phyloP scores from a whole-genome alignment of 2,888 invertebrate genomes.

The Orthonychiurus folsomi region DNA sequence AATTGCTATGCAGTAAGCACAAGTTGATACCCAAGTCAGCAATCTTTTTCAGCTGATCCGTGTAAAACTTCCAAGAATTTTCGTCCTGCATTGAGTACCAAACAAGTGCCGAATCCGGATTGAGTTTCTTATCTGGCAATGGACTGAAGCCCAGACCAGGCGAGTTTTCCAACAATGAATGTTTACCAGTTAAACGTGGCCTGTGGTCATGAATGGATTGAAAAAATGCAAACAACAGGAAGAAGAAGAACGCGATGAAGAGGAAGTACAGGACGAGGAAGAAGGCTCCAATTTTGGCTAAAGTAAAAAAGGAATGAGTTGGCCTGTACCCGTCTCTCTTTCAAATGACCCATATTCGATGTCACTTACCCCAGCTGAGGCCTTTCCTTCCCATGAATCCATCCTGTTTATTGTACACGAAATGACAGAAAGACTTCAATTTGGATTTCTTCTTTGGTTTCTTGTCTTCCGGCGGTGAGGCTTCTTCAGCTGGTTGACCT shows the following conservation, averaged over 20 bases:
- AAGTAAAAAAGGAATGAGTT: conserved; percentile 7
- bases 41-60: neutral
- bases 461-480: too few species aligned
- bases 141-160: conserved; percentile 93
- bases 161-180: conserved; percentile 82
- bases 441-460: neutral
- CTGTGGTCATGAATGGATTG: conserved; percentile 73
- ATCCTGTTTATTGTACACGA: neutral
- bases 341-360: too few species aligned
- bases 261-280: conserved; percentile 91
- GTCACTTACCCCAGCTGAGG: neutral
- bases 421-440: neutral
- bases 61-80: conserved; percentile 43
- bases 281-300: conserved; percentile 77
- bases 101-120: conserved; percentile 92
- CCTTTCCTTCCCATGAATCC: neutral
- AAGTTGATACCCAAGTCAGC: neutral
- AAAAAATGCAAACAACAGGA: conserved; percentile 88
- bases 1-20: too few species aligned
- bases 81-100: conserved; percentile 76
- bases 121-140: conserved; percentile 74
- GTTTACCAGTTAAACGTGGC: conserved; percentile 82
- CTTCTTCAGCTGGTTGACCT: too few species aligned
- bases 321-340: neutral
- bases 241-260: conserved; percentile 87